Base-by-base conservation (phyloP, 92 coral and sea anemone species). In the Actinernus sp. region DNA sequence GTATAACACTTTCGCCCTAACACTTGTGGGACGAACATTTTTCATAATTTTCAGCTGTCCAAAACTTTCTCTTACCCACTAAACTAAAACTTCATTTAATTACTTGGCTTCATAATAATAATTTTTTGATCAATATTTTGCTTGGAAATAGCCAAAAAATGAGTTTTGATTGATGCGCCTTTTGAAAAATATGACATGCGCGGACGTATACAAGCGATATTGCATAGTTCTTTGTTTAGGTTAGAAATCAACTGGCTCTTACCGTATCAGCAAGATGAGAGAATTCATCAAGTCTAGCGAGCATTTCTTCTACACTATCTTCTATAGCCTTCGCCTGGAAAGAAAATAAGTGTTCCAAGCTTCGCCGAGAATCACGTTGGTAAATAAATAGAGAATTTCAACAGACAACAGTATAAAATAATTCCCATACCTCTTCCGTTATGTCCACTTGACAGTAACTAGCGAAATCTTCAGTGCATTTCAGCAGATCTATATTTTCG, bases 221-320 rank as follows among this genome's bases (percentile, higher is more conserved):
- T n/a, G n/a, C n/a, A n/a, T n/a, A n/a, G n/a, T n/a, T n/a, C n/a
- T n/a, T n/a, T n/a, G n/a, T n/a, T n/a, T n/a, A n/a, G n/a, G n/a
- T n/a, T n/a, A n/a, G n/a, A n/a, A n/a, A n/a, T n/a, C n/a, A n/a
- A n/a, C n/a, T n/a, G n/a, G n/a, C n/a, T 10, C 82, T 70, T 67
- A 94, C 98, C 87, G 96, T 87, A 48, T 94, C 98, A 36, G 97
- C 98, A 8, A 92, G 85, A 63, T 94, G 98, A 17, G 94, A 90
- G 76, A 94, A 94, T 55, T 94, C 98, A 61, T 94, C 98, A 20
- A 94, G 74, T 34, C 92, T 93, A 24, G 90, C 95, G 33, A 94
- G 87, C 97, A 94, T 87, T 33, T 94, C 97, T 43, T 94, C 98
- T 11, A 94, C 84, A 5, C 74, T 83, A 47, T 76, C 85, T 56